These are phyloP conservation scores for Desoria tigrina DNA, from an alignment of 2,888 invertebrate species.

Conservation along the genomic window DNA sequence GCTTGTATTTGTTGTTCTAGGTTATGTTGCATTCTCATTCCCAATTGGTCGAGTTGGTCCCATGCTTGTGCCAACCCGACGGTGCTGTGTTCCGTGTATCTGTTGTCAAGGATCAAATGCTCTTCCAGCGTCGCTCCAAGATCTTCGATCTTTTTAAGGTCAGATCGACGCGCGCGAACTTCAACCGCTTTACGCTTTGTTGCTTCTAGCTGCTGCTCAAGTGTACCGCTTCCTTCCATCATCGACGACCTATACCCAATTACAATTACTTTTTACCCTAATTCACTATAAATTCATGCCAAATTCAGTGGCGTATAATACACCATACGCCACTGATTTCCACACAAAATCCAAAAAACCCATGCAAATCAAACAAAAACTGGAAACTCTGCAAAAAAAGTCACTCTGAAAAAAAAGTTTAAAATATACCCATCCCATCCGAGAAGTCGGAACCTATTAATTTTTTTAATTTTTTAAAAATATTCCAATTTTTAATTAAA, in stretches of 20 bases:
- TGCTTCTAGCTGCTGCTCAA: constrained; percentile 96
- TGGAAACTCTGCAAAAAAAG: no score
- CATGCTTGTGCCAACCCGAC: constrained; percentile 69
- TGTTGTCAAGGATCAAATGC: constrained; percentile 95
- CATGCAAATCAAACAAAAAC: no score
- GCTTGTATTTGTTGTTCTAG: constrained; percentile 99
- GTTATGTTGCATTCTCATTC: constrained; percentile 99
- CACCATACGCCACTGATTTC: no score
- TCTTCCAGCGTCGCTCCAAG: constrained; percentile 93
- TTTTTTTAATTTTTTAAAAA: no score
- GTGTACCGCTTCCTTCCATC: constrained; percentile 98
- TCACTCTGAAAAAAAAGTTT: no score
- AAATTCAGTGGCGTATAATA: constrained; percentile 56
- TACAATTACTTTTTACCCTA: no score
- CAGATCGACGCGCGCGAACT: constrained; percentile 88
- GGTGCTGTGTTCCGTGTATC: constrained; percentile 89
- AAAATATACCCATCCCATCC: no score
- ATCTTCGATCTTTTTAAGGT: constrained; percentile 94
- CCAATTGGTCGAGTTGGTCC: constrained; percentile 98
- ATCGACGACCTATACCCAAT: constrained; percentile 86
- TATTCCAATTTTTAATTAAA: no score
- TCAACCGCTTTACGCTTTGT: constrained; percentile 91
- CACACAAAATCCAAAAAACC: no score
- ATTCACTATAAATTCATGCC: constrained; percentile 31
- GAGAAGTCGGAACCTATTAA: no score